Evolutionary conservation across 2,888 invertebrate genomes (phyloP).

Genomic region (Latrodectus hesperus): DNA sequence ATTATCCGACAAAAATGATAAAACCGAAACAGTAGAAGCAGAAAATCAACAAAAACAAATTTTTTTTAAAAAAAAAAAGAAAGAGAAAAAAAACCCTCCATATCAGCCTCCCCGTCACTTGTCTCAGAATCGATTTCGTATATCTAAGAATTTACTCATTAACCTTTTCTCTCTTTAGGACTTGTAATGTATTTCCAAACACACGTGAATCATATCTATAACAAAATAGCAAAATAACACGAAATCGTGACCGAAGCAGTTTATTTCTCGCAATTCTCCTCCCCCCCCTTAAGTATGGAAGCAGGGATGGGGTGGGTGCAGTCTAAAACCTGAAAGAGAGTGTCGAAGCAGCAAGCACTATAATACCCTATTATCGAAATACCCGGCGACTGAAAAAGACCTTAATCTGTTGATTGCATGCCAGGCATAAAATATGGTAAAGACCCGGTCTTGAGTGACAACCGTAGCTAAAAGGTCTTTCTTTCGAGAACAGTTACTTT

Average conservation of each 20-base stretch:
- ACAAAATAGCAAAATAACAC: constrained; percentile 45
- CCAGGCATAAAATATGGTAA: constrained; percentile 38
- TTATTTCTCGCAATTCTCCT: constrained; percentile 1
- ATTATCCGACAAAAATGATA: too few species aligned
- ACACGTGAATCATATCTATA: constrained; percentile 56
- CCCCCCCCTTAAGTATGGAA: neutral
- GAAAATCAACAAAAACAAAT: too few species aligned
- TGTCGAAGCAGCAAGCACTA: constrained; percentile 17
- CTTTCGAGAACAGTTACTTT: too few species aligned
- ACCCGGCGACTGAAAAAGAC: constrained; percentile 15
- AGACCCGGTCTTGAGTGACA: constrained; percentile 34
- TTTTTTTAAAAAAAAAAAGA: too few species aligned
- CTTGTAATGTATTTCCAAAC: constrained; percentile 12
- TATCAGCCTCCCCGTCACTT: constrained; percentile 1
- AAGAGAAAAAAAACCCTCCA: too few species aligned
- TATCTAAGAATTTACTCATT: constrained; percentile 38
- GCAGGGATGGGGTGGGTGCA: neutral
- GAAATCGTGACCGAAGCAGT: constrained; percentile 55
- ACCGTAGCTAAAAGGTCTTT: neutral
- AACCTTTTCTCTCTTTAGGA: constrained; percentile 34
- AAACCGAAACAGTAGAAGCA: too few species aligned
- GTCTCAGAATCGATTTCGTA: constrained; percentile 27
- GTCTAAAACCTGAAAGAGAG: neutral
- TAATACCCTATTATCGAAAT: constrained; percentile 61
- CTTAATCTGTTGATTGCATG: constrained; percentile 65